Percentiles rank a stretch among this genome's conserved stretches.
phyloP scores from a whole-genome alignment of 2,888 invertebrate species.

The Dynastes tityus region DNA sequence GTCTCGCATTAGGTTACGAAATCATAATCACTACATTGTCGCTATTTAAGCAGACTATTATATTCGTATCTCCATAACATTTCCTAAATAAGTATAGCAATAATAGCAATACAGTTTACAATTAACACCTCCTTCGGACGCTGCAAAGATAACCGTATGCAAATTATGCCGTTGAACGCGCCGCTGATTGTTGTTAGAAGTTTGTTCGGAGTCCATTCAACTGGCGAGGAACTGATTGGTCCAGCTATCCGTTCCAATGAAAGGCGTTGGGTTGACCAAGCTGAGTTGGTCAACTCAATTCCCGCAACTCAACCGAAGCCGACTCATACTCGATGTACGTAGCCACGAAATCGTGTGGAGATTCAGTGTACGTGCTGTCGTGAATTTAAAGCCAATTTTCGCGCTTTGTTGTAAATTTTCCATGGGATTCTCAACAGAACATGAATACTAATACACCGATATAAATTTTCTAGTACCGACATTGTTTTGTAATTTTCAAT shows the following conservation, averaged over 20 bases:
- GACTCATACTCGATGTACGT: neutral
- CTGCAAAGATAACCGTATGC: neutral
- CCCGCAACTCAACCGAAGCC: neutral
- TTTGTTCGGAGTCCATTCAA: neutral
- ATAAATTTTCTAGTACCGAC: too few relatives aligned
- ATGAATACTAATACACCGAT: neutral
- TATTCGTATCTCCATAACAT: neutral
- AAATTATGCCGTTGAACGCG: neutral
- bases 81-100: neutral
- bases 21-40: neutral
- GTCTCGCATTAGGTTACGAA: neutral
- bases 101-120: neutral
- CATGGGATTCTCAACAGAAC: neutral
- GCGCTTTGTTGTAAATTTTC: neutral
- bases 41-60: neutral
- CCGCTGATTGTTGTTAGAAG: neutral
- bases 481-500: too few relatives aligned
- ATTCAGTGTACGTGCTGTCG: constrained; percentile 1
- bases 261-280: neutral
- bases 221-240: neutral
- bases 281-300: neutral
- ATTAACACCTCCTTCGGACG: neutral
- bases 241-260: neutral
- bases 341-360: neutral
- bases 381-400: constrained; percentile 3